Conservation (phyloP, 2,797 vertebrate species). For the Leptoclinus maculatus region DNA sequence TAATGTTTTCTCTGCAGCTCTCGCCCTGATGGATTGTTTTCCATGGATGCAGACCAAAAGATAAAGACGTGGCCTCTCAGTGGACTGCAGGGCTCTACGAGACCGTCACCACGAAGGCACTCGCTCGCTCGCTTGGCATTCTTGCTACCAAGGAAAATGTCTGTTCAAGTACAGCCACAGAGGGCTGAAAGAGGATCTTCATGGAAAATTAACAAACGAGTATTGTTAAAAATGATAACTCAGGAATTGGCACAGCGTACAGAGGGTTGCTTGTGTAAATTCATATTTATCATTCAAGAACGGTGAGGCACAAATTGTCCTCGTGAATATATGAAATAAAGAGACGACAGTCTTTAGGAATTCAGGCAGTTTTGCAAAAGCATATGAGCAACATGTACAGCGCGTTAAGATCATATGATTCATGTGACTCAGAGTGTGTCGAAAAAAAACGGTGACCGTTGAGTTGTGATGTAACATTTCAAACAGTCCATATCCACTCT, state of each 20-base stretch:
- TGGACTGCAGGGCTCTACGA: constrained; percentile 42
- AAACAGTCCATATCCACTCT: constrained; percentile 38
- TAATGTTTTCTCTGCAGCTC: constrained; percentile 64
- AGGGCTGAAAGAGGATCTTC: constrained; percentile 31
- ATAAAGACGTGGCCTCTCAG: constrained; percentile 72
- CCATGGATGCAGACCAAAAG: constrained; percentile 80
- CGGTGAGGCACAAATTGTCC: neutral
- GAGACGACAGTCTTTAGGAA: constrained; percentile 2
- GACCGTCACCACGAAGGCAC: constrained; percentile 52
- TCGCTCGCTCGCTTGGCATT: constrained; percentile 48
- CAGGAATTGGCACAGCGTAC: neutral
- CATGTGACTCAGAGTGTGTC: neutral
- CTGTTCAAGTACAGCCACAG: constrained; percentile 37
- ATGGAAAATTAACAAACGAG: constrained; percentile 36
- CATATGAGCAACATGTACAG: neutral
- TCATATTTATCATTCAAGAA: neutral
- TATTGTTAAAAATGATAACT: constrained; percentile 27
- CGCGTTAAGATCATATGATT: constrained; percentile 9
- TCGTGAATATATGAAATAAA: neutral
- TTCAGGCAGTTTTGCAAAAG: constrained; percentile 1
- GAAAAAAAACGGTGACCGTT: constrained; percentile 53
- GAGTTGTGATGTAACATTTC: constrained; percentile 64
- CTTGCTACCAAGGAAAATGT: constrained; percentile 50
- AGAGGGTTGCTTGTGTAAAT: neutral
- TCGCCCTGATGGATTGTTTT: constrained; percentile 75